Percentiles rank a stretch among this genome's conserved stretches.
Evolutionary conservation across 1,140 invertebrate genomes (phyloP).

Genomic region (Pogonognathellus flavescens): DNA sequence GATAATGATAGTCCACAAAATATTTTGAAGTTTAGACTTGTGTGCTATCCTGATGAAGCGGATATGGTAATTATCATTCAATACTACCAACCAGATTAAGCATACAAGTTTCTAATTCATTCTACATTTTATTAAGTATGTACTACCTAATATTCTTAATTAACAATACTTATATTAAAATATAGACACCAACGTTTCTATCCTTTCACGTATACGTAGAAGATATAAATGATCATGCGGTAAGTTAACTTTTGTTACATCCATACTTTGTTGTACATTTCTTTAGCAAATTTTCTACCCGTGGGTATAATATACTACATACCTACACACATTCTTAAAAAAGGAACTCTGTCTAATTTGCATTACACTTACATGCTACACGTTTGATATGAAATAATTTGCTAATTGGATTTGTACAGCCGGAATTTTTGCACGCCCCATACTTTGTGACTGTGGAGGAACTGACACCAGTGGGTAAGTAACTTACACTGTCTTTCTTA

Average conservation of each 20-base stretch:
- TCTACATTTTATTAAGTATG: not conserved
- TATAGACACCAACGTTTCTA: conserved; percentile 81
- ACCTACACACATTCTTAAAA: too few species aligned
- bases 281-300: too few species aligned
- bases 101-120: not conserved
- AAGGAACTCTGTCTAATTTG: too few species aligned
- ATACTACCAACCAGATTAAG: not conserved
- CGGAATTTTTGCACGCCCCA: conserved; percentile 78
- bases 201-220: conserved; percentile 88
- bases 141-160: not conserved
- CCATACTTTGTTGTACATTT: too few species aligned
- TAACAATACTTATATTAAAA: not conserved
- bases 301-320: too few species aligned
- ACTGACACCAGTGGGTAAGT: conserved; percentile 80
- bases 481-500: conserved; percentile 32
- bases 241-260: not conserved
- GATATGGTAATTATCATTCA: conserved; percentile 70
- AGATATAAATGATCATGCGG: conserved; percentile 68
- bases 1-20: conserved; percentile 84
- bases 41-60: conserved; percentile 72
- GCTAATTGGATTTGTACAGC: conserved; percentile 21
- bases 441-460: conserved; percentile 85
- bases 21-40: conserved; percentile 83
- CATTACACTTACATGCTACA: too few species aligned
- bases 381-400: conserved; percentile 21